Evolutionary conservation across 2,113 vertebrate species (phyloP).

Genomic region (Progne subis): DNA sequence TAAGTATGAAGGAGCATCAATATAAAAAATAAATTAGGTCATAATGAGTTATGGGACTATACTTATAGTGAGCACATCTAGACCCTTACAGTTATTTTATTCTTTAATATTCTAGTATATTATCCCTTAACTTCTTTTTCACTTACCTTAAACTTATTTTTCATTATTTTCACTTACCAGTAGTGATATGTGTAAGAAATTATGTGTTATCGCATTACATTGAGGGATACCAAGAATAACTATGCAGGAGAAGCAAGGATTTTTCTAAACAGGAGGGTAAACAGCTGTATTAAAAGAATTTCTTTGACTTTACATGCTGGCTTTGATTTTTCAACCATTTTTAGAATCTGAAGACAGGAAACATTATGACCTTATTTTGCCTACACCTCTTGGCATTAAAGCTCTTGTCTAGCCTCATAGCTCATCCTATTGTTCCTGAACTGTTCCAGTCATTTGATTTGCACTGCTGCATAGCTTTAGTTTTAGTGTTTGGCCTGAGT

Average conservation of each 20-base stretch:
- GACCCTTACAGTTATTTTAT: not conserved
- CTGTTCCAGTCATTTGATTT: not conserved
- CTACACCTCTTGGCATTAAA: not conserved
- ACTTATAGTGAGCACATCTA: not conserved
- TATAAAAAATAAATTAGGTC: not conserved
- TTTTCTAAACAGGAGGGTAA: not conserved
- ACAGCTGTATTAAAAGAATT: not conserved
- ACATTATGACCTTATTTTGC: not conserved
- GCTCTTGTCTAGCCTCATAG: not conserved
- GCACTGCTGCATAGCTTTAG: not conserved
- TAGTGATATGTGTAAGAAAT: not conserved
- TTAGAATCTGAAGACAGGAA: not conserved
- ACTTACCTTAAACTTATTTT: not conserved
- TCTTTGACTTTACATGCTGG: not conserved
- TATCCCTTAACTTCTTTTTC: not conserved
- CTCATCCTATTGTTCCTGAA: not conserved
- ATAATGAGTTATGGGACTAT: not conserved
- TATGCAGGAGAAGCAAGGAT: not conserved
- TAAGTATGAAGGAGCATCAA: not conserved
- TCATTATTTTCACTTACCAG: conserved; percentile 2
- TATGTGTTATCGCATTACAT: not conserved
- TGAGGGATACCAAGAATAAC: conserved; percentile 9
- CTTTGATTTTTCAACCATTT: not conserved
- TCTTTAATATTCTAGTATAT: not conserved
- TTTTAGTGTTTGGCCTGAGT: not conserved